Conservation (phyloP, 37 sponge, comb jelly and placozoan species). For the Spongia lamella region DNA sequence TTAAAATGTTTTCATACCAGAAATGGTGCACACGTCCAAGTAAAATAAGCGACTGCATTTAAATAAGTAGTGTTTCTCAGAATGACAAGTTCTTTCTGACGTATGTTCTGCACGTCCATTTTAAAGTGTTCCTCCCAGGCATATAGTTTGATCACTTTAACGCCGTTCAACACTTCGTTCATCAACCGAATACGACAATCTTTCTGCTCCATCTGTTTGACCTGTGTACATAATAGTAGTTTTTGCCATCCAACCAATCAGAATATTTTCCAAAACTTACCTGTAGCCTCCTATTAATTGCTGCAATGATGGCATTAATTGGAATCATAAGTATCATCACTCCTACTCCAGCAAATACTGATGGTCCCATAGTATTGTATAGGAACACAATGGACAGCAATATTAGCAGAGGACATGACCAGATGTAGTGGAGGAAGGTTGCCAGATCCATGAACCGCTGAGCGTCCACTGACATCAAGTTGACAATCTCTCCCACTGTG, state of each 20-base stretch:
- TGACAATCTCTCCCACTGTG: conserved; percentile 95
- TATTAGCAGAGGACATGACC: conserved; percentile 90
- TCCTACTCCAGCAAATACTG: conserved; percentile 80
- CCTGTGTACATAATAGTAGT: no score
- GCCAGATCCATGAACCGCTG: conserved; percentile 88
- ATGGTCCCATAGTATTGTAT: conserved; percentile 69
- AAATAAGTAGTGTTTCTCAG: conserved; percentile 39
- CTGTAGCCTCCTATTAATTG: conserved; percentile 35
- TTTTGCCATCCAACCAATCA: no score
- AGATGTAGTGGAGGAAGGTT: conserved; percentile 78
- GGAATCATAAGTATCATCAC: conserved; percentile 88
- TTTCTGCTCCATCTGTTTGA: conserved; percentile 63
- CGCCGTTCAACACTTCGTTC: conserved; percentile 89
- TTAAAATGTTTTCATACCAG: no score
- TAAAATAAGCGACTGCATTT: conserved; percentile 40
- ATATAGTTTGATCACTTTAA: conserved; percentile 84
- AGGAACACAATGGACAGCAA: conserved; percentile 74
- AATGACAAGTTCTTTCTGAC: conserved; percentile 47
- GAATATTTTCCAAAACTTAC: conserved; percentile 15
- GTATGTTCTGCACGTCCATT: conserved; percentile 30
- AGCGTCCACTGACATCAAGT: conserved; percentile 96
- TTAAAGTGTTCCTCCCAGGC: conserved; percentile 74
- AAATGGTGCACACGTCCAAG: conserved; percentile 71
- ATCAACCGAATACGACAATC: conserved; percentile 80
- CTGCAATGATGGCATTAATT: conserved; percentile 52